Evolutionary conservation across 1,140 invertebrate genomes (phyloP), one percentile per base, ranked within the genome.

Genomic region (Monochamus saltuarius): DNA sequence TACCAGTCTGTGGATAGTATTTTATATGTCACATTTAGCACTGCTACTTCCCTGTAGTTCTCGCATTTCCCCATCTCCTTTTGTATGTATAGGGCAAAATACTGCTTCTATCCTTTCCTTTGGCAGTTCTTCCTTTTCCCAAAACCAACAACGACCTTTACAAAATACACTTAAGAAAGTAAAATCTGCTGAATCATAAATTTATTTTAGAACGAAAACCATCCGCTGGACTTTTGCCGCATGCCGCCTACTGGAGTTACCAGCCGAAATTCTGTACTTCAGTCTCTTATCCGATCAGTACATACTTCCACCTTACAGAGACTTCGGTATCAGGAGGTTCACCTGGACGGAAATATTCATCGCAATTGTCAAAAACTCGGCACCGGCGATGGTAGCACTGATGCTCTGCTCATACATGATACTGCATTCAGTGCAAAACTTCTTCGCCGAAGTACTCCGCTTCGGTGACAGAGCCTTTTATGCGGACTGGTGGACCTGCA

Each of bases 401-500:
- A 72, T 95, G 3, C 84, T 87, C 51, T 87, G 84, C 7, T 96
- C 96, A 75, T 97, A 94, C 78, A 84, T 88, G 47, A 78, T 97
- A 1, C 76, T 97, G 1, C 94, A 97, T 75, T 85, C 87, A 0
- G 96, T 92, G 90, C 81, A 92, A 68, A 97, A 97, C 78, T 88
- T 89, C 7, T 91, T 87, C 70, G 90, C 92, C 2, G 94, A 97
- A 78, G 83, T 96, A 75, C 68, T 95, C 8, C 82, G 81, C 46
- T 97, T 97, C 77, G 91, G 86, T 4, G 94, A 97, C 75, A 80
- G 92, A 57, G 81, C 87, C 66, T 94, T 93, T 77, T 94, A 94
- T 70, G 86, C 86, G 87, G 94, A 97, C 69, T 98, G 95, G 96
- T 98, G 96, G 96, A 96, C 92, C 46, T 87, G 86, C 6, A 87